Evolutionary conservation across 2,797 vertebrate genomes (phyloP).

Genomic region (Falco peregrinus): DNA sequence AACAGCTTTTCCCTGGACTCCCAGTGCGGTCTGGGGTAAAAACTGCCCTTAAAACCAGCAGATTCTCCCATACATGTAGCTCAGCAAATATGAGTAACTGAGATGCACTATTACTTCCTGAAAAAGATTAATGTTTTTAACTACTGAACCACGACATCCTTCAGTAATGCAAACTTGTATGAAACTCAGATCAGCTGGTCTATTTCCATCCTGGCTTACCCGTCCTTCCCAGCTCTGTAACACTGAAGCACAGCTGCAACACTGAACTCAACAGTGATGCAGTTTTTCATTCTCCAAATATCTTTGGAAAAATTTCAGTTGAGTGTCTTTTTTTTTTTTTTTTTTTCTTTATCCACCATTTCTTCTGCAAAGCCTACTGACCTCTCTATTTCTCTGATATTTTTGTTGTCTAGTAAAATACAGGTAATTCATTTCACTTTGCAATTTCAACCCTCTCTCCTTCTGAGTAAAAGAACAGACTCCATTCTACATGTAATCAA

Average conservation of each 20-base stretch:
- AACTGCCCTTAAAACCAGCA: background rate
- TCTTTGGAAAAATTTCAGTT: background rate
- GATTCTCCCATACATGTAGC: accelerated
- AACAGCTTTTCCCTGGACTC: background rate
- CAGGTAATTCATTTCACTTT: background rate
- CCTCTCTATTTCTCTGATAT: background rate
- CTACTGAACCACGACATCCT: background rate
- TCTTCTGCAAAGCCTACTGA: background rate
- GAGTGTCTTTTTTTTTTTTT: background rate
- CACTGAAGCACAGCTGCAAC: background rate
- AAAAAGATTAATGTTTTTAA: background rate
- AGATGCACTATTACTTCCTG: background rate
- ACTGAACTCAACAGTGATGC: background rate
- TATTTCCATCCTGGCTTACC: background rate
- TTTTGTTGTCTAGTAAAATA: background rate
- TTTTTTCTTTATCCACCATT: background rate
- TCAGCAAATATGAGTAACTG: background rate
- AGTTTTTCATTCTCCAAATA: background rate
- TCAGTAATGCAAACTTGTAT: background rate
- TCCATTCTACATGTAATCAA: background rate
- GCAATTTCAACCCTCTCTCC: background rate
- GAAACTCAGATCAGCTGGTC: background rate
- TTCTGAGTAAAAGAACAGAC: background rate
- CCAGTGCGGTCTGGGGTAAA: background rate
- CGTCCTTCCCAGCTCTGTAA: background rate